phyloP scores from a whole-genome alignment of 1,140 invertebrate genomes.

The Whitmania pigra region DNA sequence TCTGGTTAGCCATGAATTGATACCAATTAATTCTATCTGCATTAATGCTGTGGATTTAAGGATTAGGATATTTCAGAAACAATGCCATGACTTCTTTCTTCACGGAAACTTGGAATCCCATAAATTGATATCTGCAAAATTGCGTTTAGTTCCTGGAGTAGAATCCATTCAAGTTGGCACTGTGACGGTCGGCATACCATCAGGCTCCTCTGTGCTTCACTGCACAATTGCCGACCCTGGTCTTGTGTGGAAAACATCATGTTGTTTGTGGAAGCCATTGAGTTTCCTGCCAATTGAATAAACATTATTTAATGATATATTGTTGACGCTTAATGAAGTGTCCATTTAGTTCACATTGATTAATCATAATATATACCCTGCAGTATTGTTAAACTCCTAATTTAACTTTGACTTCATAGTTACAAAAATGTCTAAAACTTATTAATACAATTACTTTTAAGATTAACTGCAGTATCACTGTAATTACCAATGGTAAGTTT shows the following conservation, averaged over 20 bases:
- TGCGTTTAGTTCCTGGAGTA: constrained; percentile 25
- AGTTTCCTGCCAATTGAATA: not conserved
- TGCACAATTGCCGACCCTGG: constrained; percentile 26
- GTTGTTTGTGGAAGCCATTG: not conserved
- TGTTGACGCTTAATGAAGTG: not conserved
- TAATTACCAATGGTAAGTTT: not conserved
- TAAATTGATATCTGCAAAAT: constrained; percentile 16
- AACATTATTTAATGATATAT: not conserved
- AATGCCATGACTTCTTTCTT: too few species aligned
- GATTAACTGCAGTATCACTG: not conserved
- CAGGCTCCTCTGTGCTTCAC: constrained; percentile 34
- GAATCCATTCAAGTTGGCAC: constrained; percentile 39
- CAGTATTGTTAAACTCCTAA: too few species aligned
- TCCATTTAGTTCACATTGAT: not conserved
- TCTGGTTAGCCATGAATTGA: not conserved
- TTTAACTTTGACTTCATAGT: not conserved
- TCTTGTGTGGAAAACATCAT: constrained; percentile 21
- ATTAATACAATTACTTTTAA: not conserved
- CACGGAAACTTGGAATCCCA: too few species aligned
- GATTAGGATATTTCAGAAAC: too few species aligned
- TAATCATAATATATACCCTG: too few species aligned
- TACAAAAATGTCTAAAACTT: not conserved
- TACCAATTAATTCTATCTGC: constrained; percentile 19
- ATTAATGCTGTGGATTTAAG: too few species aligned
- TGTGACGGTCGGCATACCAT: constrained; percentile 40